phyloP scores from a whole-genome alignment of 2,888 invertebrate genomes.

The Eupithecia subfuscata region DNA sequence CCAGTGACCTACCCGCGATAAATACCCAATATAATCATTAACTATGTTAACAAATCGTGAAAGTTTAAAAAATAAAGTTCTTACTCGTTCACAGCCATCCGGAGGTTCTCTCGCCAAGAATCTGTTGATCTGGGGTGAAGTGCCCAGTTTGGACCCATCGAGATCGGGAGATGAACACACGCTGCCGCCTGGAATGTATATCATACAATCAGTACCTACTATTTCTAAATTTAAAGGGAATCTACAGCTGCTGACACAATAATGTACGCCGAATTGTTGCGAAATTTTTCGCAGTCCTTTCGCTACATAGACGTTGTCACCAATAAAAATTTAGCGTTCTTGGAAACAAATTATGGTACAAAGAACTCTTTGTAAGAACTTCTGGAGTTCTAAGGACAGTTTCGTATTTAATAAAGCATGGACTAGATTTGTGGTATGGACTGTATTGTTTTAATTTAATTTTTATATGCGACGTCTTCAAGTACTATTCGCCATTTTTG shows the following conservation, averaged over 20 bases:
- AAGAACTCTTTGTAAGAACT: background rate
- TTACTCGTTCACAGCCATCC: constrained; percentile 93
- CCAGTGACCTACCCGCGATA: too few relatives aligned
- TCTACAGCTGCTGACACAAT: constrained; percentile 3
- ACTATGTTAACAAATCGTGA: too few relatives aligned
- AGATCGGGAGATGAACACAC: constrained; percentile 91
- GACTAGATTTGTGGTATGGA: background rate
- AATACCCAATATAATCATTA: too few relatives aligned
- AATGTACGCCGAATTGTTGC: constrained; percentile 13
- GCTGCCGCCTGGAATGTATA: constrained; percentile 85
- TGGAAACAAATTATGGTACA: background rate
- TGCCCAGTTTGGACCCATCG: constrained; percentile 88
- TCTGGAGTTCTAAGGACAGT: background rate
- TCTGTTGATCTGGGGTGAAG: constrained; percentile 93
- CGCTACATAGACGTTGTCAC: background rate
- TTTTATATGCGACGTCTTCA: too few relatives aligned
- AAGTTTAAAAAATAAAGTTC: too few relatives aligned
- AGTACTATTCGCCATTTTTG: too few relatives aligned
- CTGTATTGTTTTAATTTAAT: background rate
- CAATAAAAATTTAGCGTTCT: background rate
- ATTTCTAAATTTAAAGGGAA: background rate
- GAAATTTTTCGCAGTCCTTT: constrained; percentile 5
- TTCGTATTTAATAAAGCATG: background rate
- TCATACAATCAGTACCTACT: background rate
- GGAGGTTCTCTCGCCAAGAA: constrained; percentile 94